Evolutionary conservation across 2,888 invertebrate genomes (phyloP), one percentile per base, ranked within the genome.

Genomic region (Norana najaformis): DNA sequence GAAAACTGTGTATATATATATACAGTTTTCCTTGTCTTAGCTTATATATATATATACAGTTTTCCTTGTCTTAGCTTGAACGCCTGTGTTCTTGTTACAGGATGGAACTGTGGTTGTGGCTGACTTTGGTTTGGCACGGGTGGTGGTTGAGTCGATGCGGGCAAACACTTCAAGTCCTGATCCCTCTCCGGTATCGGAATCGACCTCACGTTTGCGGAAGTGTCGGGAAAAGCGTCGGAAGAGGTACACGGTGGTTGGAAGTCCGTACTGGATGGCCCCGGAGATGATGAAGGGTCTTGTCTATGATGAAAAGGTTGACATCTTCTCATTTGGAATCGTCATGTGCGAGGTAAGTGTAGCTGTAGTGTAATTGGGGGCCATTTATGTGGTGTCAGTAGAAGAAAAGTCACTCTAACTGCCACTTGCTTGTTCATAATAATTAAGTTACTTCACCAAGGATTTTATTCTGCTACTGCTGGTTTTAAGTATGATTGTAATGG

Each of bases 261-360:
- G 98, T 96, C 98, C 98, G 0, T 98, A 98, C 95, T 98, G 98
- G 98, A 98, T 98, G 98, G 98, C 98, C 0, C 98, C 98, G 0
- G 98, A 98, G 95, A 98, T 98, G 98, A 97, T 98, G 97, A 98
- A 97, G 94, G 98, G 98, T 36, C 97, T 97, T 93, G 97, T 97
- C 92, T 98, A 98, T 94, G 98, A 98, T 94, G 98, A 98, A 94
- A 98, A 98, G 95, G 98, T 98, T 0, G 98, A 98, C 94, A 97
- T 98, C 91, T 98, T 98, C 95, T 98, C 98, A 39, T 98, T 97
- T 95, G 98, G 98, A 53, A 98, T 98, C 92, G 97, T 98, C 91
- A 95, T 98, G 8, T 98, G 98, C 94, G 98, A 98, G 96, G 97
- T 97, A 93, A 91, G 93, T 89, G 37, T 82, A n/a, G 36, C 16